A percentile compares a stretch with the other conserved stretches of the same genome.
phyloP scores from a whole-genome alignment of 2,888 invertebrate species.

The Apotomis betuletana region DNA sequence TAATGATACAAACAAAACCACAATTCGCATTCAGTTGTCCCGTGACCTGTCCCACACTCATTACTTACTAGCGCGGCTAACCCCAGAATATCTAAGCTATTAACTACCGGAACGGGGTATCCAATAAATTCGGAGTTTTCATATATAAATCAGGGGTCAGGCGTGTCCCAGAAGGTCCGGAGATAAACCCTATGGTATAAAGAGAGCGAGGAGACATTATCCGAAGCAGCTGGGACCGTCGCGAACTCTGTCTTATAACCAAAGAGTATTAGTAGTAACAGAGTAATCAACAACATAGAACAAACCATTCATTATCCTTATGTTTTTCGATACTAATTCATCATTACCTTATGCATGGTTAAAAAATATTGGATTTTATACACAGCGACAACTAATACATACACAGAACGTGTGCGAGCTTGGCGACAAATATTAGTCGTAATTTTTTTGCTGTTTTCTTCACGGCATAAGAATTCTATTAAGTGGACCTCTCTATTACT shows the following conservation, averaged over 20 bases:
- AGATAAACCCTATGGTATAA: slow-evolving; percentile 69
- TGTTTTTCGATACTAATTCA: too few relatives aligned
- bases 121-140: slow-evolving; percentile 73
- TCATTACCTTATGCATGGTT: too few relatives aligned
- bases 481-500: too few relatives aligned
- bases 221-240: slow-evolving; percentile 66
- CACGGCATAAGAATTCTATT: too few relatives aligned
- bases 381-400: too few relatives aligned
- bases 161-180: slow-evolving; percentile 64
- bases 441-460: too few relatives aligned
- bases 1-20: slow-evolving; percentile 54
- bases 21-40: slow-evolving; percentile 53
- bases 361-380: too few relatives aligned
- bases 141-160: slow-evolving; percentile 73
- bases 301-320: too few relatives aligned
- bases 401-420: too few relatives aligned
- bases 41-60: slow-evolving; percentile 64
- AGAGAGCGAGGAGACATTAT: slow-evolving; percentile 63
- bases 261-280: slow-evolving; percentile 53
- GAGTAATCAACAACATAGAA: too few relatives aligned
- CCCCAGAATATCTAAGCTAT: slow-evolving; percentile 71
- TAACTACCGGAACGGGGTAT: slow-evolving; percentile 66
- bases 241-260: slow-evolving; percentile 70
- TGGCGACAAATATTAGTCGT: too few relatives aligned
- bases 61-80: slow-evolving; percentile 68